Percentiles rank a stretch among this genome's conserved stretches.
phyloP scores from a whole-genome alignment of 2,888 invertebrate genomes.

The Amorpha juglandis region DNA sequence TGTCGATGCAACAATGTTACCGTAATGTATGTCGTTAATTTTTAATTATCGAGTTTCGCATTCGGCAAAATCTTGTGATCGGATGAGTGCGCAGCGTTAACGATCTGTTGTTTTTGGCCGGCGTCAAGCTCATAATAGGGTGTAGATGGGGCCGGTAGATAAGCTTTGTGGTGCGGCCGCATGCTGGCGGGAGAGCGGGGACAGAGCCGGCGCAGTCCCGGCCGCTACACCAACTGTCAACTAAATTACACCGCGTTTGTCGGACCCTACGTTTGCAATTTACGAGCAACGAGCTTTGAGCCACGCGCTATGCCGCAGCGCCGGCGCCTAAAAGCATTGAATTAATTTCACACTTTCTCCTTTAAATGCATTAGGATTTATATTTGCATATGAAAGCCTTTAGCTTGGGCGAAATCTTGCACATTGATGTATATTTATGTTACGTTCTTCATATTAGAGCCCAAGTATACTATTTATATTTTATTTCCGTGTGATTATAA shows the following conservation, averaged over 20 bases:
- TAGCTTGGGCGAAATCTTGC: background rate
- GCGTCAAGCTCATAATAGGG: conserved; percentile 78
- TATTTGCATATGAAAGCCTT: conserved; percentile 13
- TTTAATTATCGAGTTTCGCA: conserved; percentile 39
- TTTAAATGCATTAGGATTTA: conserved; percentile 32
- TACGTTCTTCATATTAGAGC: background rate
- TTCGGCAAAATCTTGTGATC: conserved; percentile 40
- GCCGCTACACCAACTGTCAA: conserved; percentile 70
- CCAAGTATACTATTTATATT: background rate
- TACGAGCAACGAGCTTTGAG: conserved; percentile 68
- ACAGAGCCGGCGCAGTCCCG: conserved; percentile 41
- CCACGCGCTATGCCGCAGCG: conserved; percentile 51
- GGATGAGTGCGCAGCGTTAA: conserved; percentile 56
- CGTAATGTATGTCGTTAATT: conserved; percentile 21
- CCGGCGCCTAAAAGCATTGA: conserved; percentile 62
- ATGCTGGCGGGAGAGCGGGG: conserved; percentile 48
- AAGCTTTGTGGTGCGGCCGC: conserved; percentile 60
- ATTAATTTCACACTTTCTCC: conserved; percentile 56
- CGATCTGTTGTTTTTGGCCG: conserved; percentile 64
- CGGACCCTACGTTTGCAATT: conserved; percentile 75
- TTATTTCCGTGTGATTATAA: too few relatives aligned
- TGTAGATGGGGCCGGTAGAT: conserved; percentile 75
- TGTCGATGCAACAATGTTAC: conserved; percentile 11
- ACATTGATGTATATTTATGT: background rate
- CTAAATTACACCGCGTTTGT: conserved; percentile 79